These are phyloP conservation scores for Hypocryptadius cinnamomeus DNA, from an alignment of 2,113 vertebrate genomes.

Conservation along the genomic window DNA sequence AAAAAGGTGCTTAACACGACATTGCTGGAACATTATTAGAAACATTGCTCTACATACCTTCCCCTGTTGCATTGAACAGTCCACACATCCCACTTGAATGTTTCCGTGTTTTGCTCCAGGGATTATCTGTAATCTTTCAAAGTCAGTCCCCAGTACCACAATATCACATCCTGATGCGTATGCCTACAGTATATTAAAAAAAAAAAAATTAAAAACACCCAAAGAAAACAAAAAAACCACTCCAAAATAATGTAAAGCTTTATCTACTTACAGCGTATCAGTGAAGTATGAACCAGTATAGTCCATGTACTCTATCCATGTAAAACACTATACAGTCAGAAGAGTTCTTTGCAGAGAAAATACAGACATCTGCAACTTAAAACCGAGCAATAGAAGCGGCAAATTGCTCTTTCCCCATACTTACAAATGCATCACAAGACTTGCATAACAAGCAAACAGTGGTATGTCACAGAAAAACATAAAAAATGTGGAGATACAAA, in stretches of 20 bases:
- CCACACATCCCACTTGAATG: slow-evolving; percentile 94
- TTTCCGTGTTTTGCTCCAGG: slow-evolving; percentile 97
- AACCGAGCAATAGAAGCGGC: background rate
- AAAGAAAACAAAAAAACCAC: background rate
- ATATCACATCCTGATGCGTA: slow-evolving; percentile 98
- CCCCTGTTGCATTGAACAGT: slow-evolving; percentile 90
- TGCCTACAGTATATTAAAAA: slow-evolving; percentile 70
- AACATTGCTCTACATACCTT: slow-evolving; percentile 75
- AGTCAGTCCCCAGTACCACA: slow-evolving; percentile 93
- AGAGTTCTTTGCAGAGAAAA: background rate
- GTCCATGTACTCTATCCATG: accelerated
- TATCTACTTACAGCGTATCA: background rate
- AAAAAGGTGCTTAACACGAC: background rate
- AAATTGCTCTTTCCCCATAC: background rate
- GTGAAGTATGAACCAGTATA: background rate
- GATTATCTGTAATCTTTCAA: slow-evolving; percentile 97
- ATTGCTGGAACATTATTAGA: background rate
- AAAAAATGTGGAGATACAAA: background rate
- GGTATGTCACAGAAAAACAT: background rate
- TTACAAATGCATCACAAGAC: background rate
- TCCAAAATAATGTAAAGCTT: background rate
- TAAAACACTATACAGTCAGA: background rate
- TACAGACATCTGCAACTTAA: background rate
- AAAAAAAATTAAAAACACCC: background rate
- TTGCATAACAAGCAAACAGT: background rate